Conservation (phyloP, 2,888 invertebrate species). For the Phalera bucephala region DNA sequence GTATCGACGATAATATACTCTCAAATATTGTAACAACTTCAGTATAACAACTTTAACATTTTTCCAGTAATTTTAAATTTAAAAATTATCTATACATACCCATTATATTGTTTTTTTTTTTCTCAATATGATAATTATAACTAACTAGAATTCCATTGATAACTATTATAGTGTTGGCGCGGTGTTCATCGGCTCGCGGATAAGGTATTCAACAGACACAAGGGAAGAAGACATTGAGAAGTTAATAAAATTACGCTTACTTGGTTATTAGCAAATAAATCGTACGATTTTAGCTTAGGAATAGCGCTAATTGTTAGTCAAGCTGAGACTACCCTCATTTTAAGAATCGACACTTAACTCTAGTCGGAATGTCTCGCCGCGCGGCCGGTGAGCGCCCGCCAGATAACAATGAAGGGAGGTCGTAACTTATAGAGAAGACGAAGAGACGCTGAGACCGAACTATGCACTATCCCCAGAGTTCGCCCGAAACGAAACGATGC, state of each 20-base stretch:
- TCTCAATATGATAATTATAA: constrained; percentile 61
- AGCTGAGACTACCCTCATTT: constrained; percentile 10
- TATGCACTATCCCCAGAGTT: constrained; percentile 44
- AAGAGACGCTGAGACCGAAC: constrained; percentile 38
- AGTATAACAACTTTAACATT: constrained; percentile 83
- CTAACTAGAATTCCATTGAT: constrained; percentile 67
- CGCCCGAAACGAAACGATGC: constrained; percentile 38
- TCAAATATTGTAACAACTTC: constrained; percentile 84
- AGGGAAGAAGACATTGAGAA: not conserved
- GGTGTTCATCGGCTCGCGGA: constrained; percentile 15
- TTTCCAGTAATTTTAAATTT: constrained; percentile 62
- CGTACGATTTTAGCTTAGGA: not conserved
- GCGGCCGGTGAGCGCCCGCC: constrained; percentile 23
- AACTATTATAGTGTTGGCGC: constrained; percentile 43
- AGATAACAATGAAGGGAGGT: constrained; percentile 33
- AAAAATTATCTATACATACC: constrained; percentile 74
- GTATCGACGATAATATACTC: constrained; percentile 79
- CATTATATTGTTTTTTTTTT: constrained; percentile 55
- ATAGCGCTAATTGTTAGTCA: not conserved
- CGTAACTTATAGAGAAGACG: constrained; percentile 31
- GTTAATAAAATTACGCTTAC: not conserved
- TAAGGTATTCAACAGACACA: not conserved
- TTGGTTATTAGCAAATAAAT: not conserved
- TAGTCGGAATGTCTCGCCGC: constrained; percentile 18
- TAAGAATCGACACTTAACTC: constrained; percentile 6